Evolutionary conservation across 1,140 invertebrate species (phyloP).

Genomic region (Drosophila sp.): DNA sequence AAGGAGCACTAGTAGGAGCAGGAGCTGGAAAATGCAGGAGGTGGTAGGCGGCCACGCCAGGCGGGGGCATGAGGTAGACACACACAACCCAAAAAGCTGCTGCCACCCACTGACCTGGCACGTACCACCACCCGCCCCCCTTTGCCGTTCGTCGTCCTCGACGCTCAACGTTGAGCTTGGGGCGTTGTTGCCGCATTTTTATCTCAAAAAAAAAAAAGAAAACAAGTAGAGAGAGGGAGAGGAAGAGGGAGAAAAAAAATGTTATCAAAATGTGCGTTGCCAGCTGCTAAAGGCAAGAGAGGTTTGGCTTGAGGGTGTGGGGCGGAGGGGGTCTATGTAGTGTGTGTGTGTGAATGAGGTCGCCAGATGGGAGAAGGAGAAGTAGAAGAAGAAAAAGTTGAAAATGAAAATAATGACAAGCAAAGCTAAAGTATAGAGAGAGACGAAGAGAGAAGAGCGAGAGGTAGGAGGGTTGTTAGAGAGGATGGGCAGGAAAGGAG

Average conservation of each 20-base stretch:
- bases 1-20: background rate
- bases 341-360: slow-evolving; percentile 62
- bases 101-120: slow-evolving; percentile 77
- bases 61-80: slow-evolving; percentile 47
- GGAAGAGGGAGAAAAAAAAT: slow-evolving; percentile 30
- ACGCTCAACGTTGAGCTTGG: slow-evolving; percentile 28
- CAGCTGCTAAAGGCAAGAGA: slow-evolving; percentile 48
- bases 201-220: slow-evolving; percentile 39
- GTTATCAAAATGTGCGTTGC: slow-evolving; percentile 80
- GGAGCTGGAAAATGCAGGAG: background rate
- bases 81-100: slow-evolving; percentile 49
- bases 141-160: slow-evolving; percentile 5
- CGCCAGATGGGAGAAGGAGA: slow-evolving; percentile 45
- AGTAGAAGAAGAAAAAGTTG: slow-evolving; percentile 60
- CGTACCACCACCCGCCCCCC: slow-evolving; percentile 30
- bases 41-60: background rate
- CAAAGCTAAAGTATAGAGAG: slow-evolving; percentile 38
- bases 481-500: background rate
- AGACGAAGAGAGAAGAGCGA: slow-evolving; percentile 16
- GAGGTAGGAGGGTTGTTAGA: slow-evolving; percentile 10
- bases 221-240: background rate
- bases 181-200: slow-evolving; percentile 77
- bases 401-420: slow-evolving; percentile 79
- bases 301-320: background rate
- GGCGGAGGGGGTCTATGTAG: slow-evolving; percentile 22